Base-by-base conservation (phyloP, 2,888 invertebrate species). In the Agrypnus murinus region DNA sequence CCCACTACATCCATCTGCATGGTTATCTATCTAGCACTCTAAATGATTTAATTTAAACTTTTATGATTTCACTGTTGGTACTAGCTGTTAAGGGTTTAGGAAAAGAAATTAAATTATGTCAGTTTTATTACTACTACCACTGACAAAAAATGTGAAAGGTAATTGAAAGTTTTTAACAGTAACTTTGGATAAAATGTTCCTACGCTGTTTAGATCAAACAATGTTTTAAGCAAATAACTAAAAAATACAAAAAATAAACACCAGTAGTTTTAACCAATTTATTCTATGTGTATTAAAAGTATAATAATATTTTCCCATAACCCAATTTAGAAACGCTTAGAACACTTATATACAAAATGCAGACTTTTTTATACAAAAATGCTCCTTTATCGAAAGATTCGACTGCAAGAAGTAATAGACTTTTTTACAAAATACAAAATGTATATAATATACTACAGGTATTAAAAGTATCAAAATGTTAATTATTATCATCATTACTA, bases 311-410 rank as follows among this genome's bases (percentile, higher is more conserved):
- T 60, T 60, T 74, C 76, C 77, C 76, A 71, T 76, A 76, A 75
- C 77, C 77, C 76, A 76, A 73, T 75, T 74, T 74, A 77, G 72
- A 74, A 74, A 73, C 72, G 69, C 71, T 74, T 74, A 74, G 67
- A 57, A 69, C 69, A 71, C 65, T 69, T 76, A 75, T 77, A 75
- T 77, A 77, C 76, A 77, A 74, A 75, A 74, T 71, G 71, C 60
- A 60, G 55, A 70, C 48, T 60, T 72, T 71, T 75, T 76, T 76
- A 71, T 76, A 75, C 74, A 76, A 72, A 59, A 58, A 50, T 46
- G 25, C 15, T 17, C 50, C 50, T 43, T 32, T 63, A 66, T 62
- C 53, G 55, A 72, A 68, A 72, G 68, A 64, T 50, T 59, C 17
- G 55, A 46, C 55, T 36, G 58, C 46, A 63, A 50, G 55, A 62